Conservation (phyloP, 2,797 vertebrate species). For the Podarcis siculus region DNA sequence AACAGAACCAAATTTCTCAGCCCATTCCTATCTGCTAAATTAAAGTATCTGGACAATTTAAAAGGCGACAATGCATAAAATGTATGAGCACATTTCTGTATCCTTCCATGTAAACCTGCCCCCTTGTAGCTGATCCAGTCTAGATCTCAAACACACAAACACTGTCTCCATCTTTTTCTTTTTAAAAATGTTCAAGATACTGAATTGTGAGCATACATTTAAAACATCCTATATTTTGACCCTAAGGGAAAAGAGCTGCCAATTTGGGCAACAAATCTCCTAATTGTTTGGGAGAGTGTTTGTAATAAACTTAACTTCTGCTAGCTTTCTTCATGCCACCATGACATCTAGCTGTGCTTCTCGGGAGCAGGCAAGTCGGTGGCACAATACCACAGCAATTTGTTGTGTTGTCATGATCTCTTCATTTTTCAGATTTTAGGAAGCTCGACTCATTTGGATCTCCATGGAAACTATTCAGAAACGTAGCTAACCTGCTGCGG, state of each 20-base stretch:
- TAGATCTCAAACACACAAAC: too few relatives aligned
- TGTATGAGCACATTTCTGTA: neutral
- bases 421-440: slow-evolving; percentile 28
- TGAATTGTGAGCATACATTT: neutral
- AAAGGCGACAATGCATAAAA: neutral
- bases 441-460: slow-evolving; percentile 24
- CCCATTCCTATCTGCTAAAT: neutral
- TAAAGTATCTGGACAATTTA: neutral
- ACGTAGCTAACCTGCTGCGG: neutral
- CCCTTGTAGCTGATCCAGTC: too few relatives aligned
- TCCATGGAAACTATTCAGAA: slow-evolving; percentile 30
- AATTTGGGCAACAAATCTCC: neutral
- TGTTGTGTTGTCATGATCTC: slow-evolving; percentile 5
- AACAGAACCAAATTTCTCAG: too few relatives aligned
- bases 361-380: neutral
- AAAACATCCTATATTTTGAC: neutral
- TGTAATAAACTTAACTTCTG: neutral
- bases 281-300: neutral
- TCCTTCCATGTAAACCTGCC: neutral
- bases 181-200: neutral
- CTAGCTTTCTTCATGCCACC: slow-evolving; percentile 6
- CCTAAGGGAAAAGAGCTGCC: neutral
- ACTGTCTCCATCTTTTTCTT: too few relatives aligned
- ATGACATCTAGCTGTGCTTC: neutral
- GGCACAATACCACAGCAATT: slow-evolving; percentile 17